Evolutionary conservation across 2,113 vertebrate genomes (phyloP).

Genomic region (Pedetes capensis): DNA sequence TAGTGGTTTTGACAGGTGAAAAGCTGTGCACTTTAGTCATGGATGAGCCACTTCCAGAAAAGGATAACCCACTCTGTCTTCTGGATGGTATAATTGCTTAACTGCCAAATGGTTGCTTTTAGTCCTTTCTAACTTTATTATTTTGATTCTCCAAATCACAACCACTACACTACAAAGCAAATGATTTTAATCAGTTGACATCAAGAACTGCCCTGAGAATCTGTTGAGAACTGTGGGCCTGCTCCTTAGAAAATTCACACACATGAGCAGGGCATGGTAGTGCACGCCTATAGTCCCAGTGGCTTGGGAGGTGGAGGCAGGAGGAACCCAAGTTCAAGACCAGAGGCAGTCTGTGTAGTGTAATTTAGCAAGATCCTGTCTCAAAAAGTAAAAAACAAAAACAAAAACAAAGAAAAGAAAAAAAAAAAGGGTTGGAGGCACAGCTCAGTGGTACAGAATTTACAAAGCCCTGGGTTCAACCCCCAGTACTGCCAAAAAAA

Average conservation of each 20-base stretch:
- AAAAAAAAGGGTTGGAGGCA: no score
- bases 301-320: no score
- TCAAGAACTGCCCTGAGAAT: neutral
- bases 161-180: slow-evolving; percentile 14
- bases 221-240: neutral
- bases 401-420: no score
- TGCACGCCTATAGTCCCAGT: no score
- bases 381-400: no score
- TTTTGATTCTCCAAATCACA: slow-evolving; percentile 52
- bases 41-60: slow-evolving; percentile 28
- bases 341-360: no score
- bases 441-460: no score
- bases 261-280: no score
- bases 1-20: slow-evolving; percentile 51
- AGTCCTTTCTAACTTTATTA: slow-evolving; percentile 44
- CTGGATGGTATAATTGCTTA: neutral
- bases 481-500: no score
- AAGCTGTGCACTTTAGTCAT: slow-evolving; percentile 36
- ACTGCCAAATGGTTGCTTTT: slow-evolving; percentile 28
- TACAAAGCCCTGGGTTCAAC: no score
- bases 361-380: no score
- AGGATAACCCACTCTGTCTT: slow-evolving; percentile 8
- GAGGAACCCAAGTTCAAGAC: no score
- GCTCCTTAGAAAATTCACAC: neutral
- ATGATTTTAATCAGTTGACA: neutral